Conservation (phyloP, 1,140 invertebrate species). For the Mylabris phalerata region DNA sequence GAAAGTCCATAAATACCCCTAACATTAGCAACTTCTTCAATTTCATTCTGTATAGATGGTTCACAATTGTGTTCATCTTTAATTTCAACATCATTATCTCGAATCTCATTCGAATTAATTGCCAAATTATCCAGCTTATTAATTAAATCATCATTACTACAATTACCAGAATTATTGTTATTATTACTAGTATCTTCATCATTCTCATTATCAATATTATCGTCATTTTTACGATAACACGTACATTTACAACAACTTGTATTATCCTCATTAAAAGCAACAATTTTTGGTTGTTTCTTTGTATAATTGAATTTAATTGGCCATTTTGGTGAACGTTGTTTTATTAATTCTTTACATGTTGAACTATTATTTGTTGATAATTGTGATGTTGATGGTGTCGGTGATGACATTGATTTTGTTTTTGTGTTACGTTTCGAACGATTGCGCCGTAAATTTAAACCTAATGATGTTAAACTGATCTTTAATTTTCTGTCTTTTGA, state of each 20-base stretch:
- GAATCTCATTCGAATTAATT: background rate
- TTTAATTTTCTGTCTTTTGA: slow-evolving; percentile 33
- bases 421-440: slow-evolving; percentile 1
- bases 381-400: slow-evolving; percentile 6
- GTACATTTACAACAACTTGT: slow-evolving; percentile 54
- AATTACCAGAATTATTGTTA: background rate
- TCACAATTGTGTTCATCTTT: background rate
- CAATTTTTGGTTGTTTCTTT: slow-evolving; percentile 48
- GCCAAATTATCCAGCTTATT: background rate
- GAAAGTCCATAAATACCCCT: slow-evolving; percentile 30
- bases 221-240: slow-evolving; percentile 52
- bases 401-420: background rate
- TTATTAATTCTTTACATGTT: slow-evolving; percentile 33
- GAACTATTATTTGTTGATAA: too few species aligned
- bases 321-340: slow-evolving; percentile 51
- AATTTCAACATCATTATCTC: background rate
- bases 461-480: slow-evolving; percentile 30
- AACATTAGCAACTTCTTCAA: slow-evolving; percentile 19
- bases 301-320: slow-evolving; percentile 55
- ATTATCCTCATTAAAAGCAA: slow-evolving; percentile 43
- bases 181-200: too few species aligned
- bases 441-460: slow-evolving; percentile 16
- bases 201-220: slow-evolving; percentile 42
- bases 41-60: background rate
- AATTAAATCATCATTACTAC: background rate